These are phyloP conservation scores for Brachylomia viminalis DNA, from an alignment of 2,888 invertebrate species.

Conservation along the genomic window DNA sequence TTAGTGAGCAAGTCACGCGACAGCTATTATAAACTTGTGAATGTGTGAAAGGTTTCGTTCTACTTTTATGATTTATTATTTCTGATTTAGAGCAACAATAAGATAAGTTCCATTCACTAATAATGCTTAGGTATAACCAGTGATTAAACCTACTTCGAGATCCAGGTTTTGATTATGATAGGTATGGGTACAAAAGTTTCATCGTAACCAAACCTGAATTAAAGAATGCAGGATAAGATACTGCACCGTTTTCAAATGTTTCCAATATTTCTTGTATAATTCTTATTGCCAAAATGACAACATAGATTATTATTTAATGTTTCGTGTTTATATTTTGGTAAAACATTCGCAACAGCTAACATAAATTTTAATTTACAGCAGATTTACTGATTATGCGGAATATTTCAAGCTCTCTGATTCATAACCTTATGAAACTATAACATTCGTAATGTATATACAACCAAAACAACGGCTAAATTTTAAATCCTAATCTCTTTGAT, in stretches of 20 bases:
- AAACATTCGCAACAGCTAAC: too few species aligned
- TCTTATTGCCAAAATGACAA: not conserved
- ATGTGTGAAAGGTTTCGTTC: slow-evolving; percentile 19
- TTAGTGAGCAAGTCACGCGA: slow-evolving; percentile 45
- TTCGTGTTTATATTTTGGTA: too few species aligned
- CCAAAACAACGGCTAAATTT: slow-evolving; percentile 11
- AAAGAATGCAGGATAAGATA: not conserved
- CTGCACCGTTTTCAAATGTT: not conserved
- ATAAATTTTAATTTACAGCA: too few species aligned
- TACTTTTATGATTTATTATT: not conserved
- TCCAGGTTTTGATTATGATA: not conserved
- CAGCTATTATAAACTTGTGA: slow-evolving; percentile 15
- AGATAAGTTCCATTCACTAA: not conserved
- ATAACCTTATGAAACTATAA: slow-evolving; percentile 4
- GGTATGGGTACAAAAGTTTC: not conserved
- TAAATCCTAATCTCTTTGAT: slow-evolving; percentile 21
- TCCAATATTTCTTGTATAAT: not conserved
- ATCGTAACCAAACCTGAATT: not conserved
- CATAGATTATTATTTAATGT: too few species aligned
- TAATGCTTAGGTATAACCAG: not conserved
- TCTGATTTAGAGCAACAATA: not conserved
- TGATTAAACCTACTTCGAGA: not conserved
- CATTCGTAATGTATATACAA: slow-evolving; percentile 7
- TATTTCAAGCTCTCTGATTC: not conserved
- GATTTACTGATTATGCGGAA: too few species aligned